A percentile compares a stretch with the other conserved stretches of the same genome.
These are phyloP conservation scores for Perccottus glenii DNA, from an alignment of 2,113 vertebrate species.

Conservation along the genomic window DNA sequence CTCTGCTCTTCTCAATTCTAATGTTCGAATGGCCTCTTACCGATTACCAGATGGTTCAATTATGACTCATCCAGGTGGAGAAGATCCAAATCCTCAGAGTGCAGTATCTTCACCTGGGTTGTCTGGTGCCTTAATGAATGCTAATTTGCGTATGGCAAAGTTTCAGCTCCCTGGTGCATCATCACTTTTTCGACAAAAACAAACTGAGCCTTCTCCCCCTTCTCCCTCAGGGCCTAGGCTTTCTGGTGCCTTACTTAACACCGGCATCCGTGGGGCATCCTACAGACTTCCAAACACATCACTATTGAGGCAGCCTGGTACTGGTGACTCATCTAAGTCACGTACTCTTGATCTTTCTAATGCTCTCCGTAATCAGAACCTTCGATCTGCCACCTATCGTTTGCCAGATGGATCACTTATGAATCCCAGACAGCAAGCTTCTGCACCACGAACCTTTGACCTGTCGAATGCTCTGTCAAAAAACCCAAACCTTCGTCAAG, in stretches of 20 bases:
- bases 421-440: conserved; percentile 33
- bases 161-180: conserved; percentile 67
- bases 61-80: conserved; percentile 34
- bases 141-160: conserved; percentile 58
- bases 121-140: conserved; percentile 61
- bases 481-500: conserved; percentile 64
- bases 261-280: conserved; percentile 66
- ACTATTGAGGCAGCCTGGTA: conserved; percentile 45
- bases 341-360: conserved; percentile 61
- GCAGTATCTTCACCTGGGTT: conserved; percentile 43
- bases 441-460: conserved; percentile 47
- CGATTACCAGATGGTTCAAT: conserved; percentile 65
- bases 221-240: conserved; percentile 56
- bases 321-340: conserved; percentile 33
- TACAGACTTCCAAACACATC: conserved; percentile 67
- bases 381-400: conserved; percentile 56
- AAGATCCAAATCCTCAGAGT: conserved; percentile 33
- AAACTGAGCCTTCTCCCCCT: conserved; percentile 43
- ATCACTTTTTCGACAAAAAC: conserved; percentile 53
- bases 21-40: conserved; percentile 63
- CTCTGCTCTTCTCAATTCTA: conserved; percentile 65
- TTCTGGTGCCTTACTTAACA: conserved; percentile 71
- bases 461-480: conserved; percentile 68
- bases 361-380: conserved; percentile 62
- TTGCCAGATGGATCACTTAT: conserved; percentile 64